A percentile compares a stretch with the other conserved stretches of the same genome.
These are phyloP conservation scores for Solenopsis invicta DNA, from an alignment of 1,140 invertebrate species.

Conservation along the genomic window DNA sequence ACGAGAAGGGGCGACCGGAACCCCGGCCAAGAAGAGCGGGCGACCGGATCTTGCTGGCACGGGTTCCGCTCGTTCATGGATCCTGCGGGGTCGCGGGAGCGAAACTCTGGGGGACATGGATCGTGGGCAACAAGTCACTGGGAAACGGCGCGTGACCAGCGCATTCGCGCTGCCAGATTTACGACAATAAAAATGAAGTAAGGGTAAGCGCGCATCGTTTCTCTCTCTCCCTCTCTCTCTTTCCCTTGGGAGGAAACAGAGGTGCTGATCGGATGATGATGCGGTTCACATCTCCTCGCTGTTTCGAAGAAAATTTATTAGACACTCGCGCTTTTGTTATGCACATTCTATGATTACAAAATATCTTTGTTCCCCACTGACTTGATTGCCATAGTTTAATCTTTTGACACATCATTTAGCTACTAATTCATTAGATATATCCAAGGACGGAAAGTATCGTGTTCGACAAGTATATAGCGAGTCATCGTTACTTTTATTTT, in stretches of 20 bases:
- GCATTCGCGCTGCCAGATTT: constrained; percentile 67
- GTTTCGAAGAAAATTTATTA: constrained; percentile 9
- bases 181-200: constrained; percentile 73
- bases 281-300: neutral
- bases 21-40: constrained; percentile 47
- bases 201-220: constrained; percentile 6
- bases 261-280: neutral
- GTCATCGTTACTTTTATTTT: too few species aligned
- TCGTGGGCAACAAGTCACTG: constrained; percentile 79
- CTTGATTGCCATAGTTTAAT: neutral
- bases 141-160: constrained; percentile 76
- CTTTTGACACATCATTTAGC: neutral
- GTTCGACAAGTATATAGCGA: too few species aligned
- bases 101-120: constrained; percentile 72
- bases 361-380: neutral
- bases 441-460: too few species aligned
- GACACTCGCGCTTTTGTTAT: neutral
- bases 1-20: constrained; percentile 29
- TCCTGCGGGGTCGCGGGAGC: constrained; percentile 44
- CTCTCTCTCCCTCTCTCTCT: neutral
- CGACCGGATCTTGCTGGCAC: constrained; percentile 71
- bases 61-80: constrained; percentile 47
- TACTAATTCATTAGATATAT: neutral
- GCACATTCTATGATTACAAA: neutral
- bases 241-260: neutral